Evolutionary conservation across 2,113 vertebrate species (phyloP).

Genomic region (Ginglymostoma cirratum): DNA sequence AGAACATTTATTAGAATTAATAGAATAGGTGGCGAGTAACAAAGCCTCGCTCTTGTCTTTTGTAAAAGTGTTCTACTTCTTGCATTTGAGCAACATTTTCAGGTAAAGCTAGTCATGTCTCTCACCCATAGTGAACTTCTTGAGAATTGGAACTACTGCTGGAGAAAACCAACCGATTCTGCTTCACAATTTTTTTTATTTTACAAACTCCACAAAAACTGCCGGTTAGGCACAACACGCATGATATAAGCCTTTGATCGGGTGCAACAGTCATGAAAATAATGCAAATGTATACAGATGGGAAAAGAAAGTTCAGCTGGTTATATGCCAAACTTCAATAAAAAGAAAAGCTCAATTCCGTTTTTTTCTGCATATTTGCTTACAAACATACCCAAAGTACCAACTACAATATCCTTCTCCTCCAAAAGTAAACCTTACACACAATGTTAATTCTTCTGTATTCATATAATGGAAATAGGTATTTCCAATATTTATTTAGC

Average conservation of each 20-base stretch:
- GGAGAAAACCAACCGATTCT: not conserved
- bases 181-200: not conserved
- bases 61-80: not conserved
- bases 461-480: not conserved
- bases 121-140: too few relatives aligned
- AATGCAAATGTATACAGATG: not conserved
- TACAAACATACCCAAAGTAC: not conserved
- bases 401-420: not conserved
- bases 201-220: not conserved
- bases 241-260: not conserved
- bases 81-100: not conserved
- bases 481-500: not conserved
- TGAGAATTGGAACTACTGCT: not conserved
- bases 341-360: not conserved
- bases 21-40: not conserved
- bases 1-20: not conserved
- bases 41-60: not conserved
- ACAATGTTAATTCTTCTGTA: constrained; percentile 5
- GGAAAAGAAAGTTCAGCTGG: not conserved
- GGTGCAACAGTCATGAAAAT: not conserved
- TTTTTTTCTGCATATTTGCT: constrained; percentile 10
- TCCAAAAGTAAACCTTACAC: not conserved
- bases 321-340: not conserved
- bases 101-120: not conserved
- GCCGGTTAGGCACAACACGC: not conserved